Conservation (phyloP, 2,113 vertebrate genomes). For the Copsychus sechellarum region DNA sequence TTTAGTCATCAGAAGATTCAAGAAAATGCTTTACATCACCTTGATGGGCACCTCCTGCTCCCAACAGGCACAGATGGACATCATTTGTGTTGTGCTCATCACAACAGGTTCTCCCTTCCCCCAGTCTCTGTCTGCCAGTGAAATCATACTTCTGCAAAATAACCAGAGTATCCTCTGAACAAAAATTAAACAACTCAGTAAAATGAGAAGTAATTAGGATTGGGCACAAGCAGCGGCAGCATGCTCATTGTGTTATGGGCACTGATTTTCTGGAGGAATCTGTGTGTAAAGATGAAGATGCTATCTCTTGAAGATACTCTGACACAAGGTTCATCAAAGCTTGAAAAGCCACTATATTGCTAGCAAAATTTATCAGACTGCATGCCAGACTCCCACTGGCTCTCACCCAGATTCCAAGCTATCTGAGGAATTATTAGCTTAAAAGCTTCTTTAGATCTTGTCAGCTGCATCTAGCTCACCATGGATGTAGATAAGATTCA, state of each 20-base stretch:
- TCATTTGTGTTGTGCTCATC: background rate
- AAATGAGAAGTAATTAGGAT: background rate
- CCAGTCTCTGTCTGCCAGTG: background rate
- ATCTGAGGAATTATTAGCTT: background rate
- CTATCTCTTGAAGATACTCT: background rate
- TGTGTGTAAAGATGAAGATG: background rate
- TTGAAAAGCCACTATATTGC: background rate
- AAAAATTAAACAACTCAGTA: background rate
- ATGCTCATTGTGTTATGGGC: background rate
- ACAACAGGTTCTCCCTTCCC: accelerated
- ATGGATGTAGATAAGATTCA: background rate
- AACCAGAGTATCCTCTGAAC: background rate
- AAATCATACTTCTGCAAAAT: background rate
- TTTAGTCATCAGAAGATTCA: background rate
- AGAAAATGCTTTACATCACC: background rate
- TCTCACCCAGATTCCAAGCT: slow-evolving; percentile 3
- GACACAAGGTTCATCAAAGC: background rate
- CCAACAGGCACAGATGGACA: background rate
- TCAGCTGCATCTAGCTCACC: background rate
- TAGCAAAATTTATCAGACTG: background rate
- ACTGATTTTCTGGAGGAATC: background rate
- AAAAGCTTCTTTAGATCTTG: slow-evolving; percentile 40
- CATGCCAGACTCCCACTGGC: slow-evolving; percentile 5
- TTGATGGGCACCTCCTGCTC: background rate
- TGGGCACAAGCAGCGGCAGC: background rate